Evolutionary conservation across 2,113 vertebrate genomes (phyloP).

Genomic region (Galemys pyrenaicus): DNA sequence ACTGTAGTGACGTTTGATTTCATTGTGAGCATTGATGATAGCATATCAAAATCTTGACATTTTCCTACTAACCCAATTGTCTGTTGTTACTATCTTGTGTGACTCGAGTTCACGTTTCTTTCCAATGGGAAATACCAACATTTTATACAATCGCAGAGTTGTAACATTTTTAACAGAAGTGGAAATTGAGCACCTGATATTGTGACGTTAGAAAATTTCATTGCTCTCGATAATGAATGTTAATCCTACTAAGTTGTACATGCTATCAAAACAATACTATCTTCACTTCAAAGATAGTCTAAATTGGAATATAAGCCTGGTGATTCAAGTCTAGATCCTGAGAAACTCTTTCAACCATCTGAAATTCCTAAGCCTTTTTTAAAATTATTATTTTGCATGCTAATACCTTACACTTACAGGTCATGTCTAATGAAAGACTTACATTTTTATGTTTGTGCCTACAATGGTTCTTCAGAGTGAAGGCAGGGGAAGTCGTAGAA

Average conservation of each 20-base stretch:
- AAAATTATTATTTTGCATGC: conserved; percentile 17
- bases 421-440: not conserved
- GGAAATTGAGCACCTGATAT: not conserved
- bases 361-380: not conserved
- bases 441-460: conserved; percentile 49
- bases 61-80: not conserved
- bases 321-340: not conserved
- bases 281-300: conserved; percentile 16
- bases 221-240: not conserved
- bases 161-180: not conserved
- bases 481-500: not conserved
- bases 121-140: not conserved
- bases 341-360: not conserved
- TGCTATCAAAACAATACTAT: not conserved
- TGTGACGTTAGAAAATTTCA: not conserved
- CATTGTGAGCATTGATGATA: not conserved
- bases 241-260: not conserved
- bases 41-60: not conserved
- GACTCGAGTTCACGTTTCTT: not conserved
- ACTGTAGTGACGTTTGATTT: not conserved
- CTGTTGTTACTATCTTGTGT: not conserved
- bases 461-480: not conserved
- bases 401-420: not conserved
- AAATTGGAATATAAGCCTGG: not conserved
- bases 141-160: not conserved